Evolutionary conservation across 1,140 invertebrate genomes (phyloP).

Genomic region (Lasaia peninsularis): DNA sequence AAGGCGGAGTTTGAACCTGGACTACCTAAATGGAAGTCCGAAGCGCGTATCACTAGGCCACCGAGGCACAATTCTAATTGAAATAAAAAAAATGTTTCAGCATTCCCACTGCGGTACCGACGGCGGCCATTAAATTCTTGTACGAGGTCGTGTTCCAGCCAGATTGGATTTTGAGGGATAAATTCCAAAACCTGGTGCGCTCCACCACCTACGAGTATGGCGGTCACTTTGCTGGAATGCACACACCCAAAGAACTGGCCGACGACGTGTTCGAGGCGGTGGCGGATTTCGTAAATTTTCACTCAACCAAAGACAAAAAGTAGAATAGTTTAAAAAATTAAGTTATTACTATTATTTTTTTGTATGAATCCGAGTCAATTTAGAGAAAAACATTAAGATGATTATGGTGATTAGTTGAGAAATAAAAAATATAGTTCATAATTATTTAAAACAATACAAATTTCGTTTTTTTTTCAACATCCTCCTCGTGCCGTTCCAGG

Average conservation of each 20-base stretch:
- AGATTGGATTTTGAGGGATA: slow-evolving; percentile 78
- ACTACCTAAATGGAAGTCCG: too few relatives aligned
- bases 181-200: slow-evolving; percentile 82
- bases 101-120: slow-evolving; percentile 80
- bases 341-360: slow-evolving; percentile 18
- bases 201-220: slow-evolving; percentile 80
- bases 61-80: too few relatives aligned
- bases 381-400: too few relatives aligned
- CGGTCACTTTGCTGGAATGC: slow-evolving; percentile 92
- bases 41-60: too few relatives aligned
- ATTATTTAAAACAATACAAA: too few relatives aligned
- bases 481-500: too few relatives aligned
- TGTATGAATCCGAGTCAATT: too few relatives aligned
- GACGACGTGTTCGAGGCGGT: slow-evolving; percentile 76
- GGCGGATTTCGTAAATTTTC: slow-evolving; percentile 40
- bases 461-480: too few relatives aligned
- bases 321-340: too few relatives aligned
- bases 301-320: slow-evolving; percentile 18
- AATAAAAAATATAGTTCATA: too few relatives aligned
- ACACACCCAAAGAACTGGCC: slow-evolving; percentile 84
- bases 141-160: slow-evolving; percentile 80
- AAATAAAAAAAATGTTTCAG: slow-evolving; percentile 60
- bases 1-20: too few relatives aligned
- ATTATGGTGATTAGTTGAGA: too few relatives aligned
- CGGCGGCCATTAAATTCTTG: slow-evolving; percentile 81